Evolutionary conservation across 2,888 invertebrate species (phyloP), one percentile per base, ranked within the genome.

Genomic region (Macrosiphum euphorbiae): DNA sequence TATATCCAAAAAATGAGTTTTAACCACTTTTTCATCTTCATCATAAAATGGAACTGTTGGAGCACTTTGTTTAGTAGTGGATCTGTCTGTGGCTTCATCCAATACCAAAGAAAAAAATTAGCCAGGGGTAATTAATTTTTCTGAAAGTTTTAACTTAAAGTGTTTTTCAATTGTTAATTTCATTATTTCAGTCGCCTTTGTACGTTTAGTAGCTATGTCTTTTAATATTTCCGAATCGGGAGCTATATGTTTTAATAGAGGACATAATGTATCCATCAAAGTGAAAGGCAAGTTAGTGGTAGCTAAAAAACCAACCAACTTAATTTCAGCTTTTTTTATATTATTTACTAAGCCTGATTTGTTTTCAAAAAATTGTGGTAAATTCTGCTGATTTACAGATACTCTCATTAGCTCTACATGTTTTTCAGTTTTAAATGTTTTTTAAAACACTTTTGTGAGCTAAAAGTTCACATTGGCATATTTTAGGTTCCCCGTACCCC

Each of bases 171-270:
- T 85, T n/a, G 85, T 85, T 41, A 35, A 3, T 4, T 28, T 28
- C 61, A 61, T 61, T 61, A 85, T 44, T 85, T 44, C 20, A 85
- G 85, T 85, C 41, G 85, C 85, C 85, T 85, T 85, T 85, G 44
- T n/a, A n/a, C n/a, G n/a, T n/a, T n/a, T n/a, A n/a, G n/a, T n/a
- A n/a, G n/a, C n/a, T 85, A 85, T 11, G 85, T 24, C 85, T 85
- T 85, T 85, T 85, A 85, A 85, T 85, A 85, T 41, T 85, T 85
- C 85, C 26, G 41, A 85, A 85, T 85, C 85, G 13, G 85, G 85
- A 85, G 44, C 41, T 0, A 41, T 7, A 85, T 85, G 44, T 85
- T 85, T 85, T 85, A 85, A 85, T 85, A 85, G 44, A 28, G 67
- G 28, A 28, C 28, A 28, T 67, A 67, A 67, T 67, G 28, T 67